phyloP scores from a whole-genome alignment of 1,140 invertebrate species.

The Atta cephalotes region DNA sequence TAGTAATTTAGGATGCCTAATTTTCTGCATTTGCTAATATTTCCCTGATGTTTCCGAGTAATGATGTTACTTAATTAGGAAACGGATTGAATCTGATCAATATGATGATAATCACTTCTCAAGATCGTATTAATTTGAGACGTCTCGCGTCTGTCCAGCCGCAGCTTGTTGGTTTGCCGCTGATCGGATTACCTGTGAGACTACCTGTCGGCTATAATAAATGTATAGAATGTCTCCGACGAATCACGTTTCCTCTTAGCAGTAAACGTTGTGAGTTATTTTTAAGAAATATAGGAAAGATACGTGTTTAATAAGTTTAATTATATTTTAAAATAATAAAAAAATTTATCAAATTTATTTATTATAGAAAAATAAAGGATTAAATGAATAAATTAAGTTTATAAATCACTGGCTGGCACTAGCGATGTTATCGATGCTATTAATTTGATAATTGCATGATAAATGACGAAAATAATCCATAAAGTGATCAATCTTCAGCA shows the following conservation, averaged over 20 bases:
- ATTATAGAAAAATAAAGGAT: background rate
- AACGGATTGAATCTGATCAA: conserved; percentile 7
- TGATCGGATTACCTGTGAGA: conserved; percentile 48
- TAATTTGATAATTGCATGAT: background rate
- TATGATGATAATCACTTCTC: conserved; percentile 1
- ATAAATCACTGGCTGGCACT: background rate
- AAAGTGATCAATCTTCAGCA: background rate
- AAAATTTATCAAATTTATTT: conserved; percentile 13
- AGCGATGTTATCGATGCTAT: background rate
- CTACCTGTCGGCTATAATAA: conserved; percentile 31
- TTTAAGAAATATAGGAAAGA: background rate
- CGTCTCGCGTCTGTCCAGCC: background rate
- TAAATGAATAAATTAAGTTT: background rate
- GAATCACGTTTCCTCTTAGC: background rate
- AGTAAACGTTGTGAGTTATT: background rate
- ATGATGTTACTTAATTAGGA: conserved; percentile 3
- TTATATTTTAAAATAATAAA: background rate
- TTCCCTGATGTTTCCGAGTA: background rate
- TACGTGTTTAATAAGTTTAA: background rate
- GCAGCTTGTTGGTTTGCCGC: conserved; percentile 33
- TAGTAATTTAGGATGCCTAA: background rate
- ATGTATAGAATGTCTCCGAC: conserved; percentile 6
- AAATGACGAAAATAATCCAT: background rate
- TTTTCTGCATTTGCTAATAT: background rate
- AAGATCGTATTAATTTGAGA: conserved; percentile 37